These are phyloP conservation scores for Gallinago jamesoni DNA, from an alignment of 2,113 vertebrate genomes.

Conservation along the genomic window DNA sequence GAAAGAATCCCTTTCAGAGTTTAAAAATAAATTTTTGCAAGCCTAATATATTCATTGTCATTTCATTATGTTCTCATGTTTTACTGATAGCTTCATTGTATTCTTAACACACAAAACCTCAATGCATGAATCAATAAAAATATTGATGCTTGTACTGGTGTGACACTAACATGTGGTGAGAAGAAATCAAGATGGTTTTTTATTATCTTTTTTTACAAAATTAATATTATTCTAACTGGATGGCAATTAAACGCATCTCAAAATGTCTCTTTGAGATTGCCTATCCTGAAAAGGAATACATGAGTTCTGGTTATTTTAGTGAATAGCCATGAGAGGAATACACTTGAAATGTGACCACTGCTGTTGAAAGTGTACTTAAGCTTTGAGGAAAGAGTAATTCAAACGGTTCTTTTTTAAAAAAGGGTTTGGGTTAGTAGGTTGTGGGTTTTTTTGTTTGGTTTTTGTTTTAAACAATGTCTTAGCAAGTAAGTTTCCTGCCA, in stretches of 20 bases:
- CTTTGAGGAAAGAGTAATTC: not conserved
- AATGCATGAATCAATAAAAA: not conserved
- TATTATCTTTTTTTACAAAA: not conserved
- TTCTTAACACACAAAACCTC: not conserved
- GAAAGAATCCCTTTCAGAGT: not conserved
- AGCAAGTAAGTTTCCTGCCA: not conserved
- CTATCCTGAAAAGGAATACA: not conserved
- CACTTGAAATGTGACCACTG: not conserved
- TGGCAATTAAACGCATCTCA: not conserved
- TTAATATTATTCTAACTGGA: not conserved
- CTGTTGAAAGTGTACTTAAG: not conserved
- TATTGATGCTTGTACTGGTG: not conserved
- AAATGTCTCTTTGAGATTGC: not conserved
- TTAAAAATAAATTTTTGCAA: conserved; percentile 8
- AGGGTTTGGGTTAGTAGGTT: not conserved
- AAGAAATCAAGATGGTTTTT: not conserved
- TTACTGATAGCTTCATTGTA: not conserved
- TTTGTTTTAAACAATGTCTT: not conserved
- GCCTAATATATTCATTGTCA: not conserved
- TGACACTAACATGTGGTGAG: not conserved
- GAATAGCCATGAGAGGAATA: not conserved
- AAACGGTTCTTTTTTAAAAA: not conserved
- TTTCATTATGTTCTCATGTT: not conserved
- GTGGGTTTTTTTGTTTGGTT: not conserved
- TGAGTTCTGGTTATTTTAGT: not conserved